A percentile compares a stretch with the other conserved stretches of the same genome.
These are phyloP conservation scores for Nomada lathburiana DNA, from an alignment of 2,888 invertebrate species.

Conservation along the genomic window DNA sequence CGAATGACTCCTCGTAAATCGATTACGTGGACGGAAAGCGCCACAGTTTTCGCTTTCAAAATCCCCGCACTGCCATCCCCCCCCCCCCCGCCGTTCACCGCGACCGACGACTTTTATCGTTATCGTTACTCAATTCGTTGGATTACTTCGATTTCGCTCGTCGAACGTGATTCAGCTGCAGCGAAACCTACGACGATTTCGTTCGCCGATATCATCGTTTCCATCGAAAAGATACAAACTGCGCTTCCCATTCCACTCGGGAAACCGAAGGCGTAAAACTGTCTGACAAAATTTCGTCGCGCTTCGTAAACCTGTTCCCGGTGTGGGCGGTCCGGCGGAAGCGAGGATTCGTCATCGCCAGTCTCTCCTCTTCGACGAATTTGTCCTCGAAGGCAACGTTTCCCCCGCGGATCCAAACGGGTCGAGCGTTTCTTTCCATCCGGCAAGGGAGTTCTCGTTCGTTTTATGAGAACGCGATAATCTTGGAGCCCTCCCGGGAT, in stretches of 20 bases:
- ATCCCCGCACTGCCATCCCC: not conserved
- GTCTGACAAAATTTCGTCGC: not conserved
- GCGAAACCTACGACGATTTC: not conserved
- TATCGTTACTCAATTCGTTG: slow-evolving; percentile 32
- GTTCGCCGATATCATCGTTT: not conserved
- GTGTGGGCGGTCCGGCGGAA: slow-evolving; percentile 26
- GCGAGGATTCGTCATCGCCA: slow-evolving; percentile 37
- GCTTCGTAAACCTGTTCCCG: not conserved
- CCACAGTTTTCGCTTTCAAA: slow-evolving; percentile 41
- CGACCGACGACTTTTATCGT: slow-evolving; percentile 27
- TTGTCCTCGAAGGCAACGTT: slow-evolving; percentile 15
- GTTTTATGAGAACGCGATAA: slow-evolving; percentile 67
- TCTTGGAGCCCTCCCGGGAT: slow-evolving; percentile 61
- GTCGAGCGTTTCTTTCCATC: slow-evolving; percentile 34
- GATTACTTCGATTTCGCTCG: slow-evolving; percentile 36
- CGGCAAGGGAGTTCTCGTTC: slow-evolving; percentile 36
- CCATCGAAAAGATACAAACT: not conserved
- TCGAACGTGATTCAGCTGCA: not conserved
- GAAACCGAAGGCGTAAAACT: not conserved
- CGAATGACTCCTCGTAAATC: slow-evolving; percentile 70
- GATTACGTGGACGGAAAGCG: slow-evolving; percentile 62
- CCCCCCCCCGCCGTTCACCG: slow-evolving; percentile 1
- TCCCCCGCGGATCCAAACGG: not conserved
- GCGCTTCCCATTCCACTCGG: not conserved
- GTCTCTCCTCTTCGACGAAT: slow-evolving; percentile 17